Base-by-base conservation (phyloP, 2,797 vertebrate genomes). In the Leptodactylus fallax region DNA sequence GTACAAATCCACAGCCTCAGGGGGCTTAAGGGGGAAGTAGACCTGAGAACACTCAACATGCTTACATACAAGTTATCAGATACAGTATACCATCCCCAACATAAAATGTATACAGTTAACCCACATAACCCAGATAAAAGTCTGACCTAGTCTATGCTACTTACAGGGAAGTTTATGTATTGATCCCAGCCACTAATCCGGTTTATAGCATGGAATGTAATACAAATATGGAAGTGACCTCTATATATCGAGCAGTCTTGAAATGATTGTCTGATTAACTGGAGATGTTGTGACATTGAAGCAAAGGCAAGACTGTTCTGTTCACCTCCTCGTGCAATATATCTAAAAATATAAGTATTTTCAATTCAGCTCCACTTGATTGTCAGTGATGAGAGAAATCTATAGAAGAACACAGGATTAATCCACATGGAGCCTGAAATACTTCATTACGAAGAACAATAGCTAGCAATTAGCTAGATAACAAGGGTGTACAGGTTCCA, bases 171-270 rank as follows among this genome's bases (percentile, higher is more conserved):
- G n/a, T 51, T 77, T 53, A 53, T 53, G 12, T 77, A 77, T 77
- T 53, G 74, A 77, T 77, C 49, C 6, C 6, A 53, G 74, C 47
- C 21, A 11, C 74, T 77, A 77, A 77, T 77, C 74, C 49, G 49
- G 47, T 77, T 77, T 77, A 47, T 77, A n/a, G 74, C 11, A 77
- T 77, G 47, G 74, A 53, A 77, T 53, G 74, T 23, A 51, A 51
- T 77, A 77, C 74, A 77, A 77, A 77, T 77, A 77, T 77, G 74
- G 74, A 77, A 51, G 8, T 77, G 74, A 77, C 74, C 49, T 77
- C n/a, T 23, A 53, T 47, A 77, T 49, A 77, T 23, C n/a, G 49
- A 51, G 47, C 49, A 77, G 23, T 21, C 74, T 77, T 47, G 51
- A 51, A 77, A 49, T 53, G 74, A 77, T 77, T 53, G 74, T 53